These are phyloP conservation scores for Ataeniobius toweri DNA, from an alignment of 2,797 vertebrate genomes.

Conservation along the genomic window DNA sequence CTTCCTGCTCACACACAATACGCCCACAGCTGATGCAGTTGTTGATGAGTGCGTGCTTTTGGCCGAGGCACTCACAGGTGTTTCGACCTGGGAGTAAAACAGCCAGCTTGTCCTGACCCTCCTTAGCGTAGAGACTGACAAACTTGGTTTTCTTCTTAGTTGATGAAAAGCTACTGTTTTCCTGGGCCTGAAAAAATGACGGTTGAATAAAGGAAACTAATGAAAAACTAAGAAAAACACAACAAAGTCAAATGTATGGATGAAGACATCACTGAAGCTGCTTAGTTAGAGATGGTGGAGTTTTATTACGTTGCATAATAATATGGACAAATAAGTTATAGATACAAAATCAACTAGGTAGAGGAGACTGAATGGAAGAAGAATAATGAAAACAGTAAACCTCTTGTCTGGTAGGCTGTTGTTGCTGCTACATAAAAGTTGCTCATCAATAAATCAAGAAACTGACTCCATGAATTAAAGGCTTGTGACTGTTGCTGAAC, in stretches of 20 bases:
- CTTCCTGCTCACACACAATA: conserved; percentile 96
- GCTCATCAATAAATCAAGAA: no score
- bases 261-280: no score
- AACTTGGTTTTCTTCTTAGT: conserved; percentile 93
- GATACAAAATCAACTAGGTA: not conserved
- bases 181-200: conserved; percentile 81
- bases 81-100: conserved; percentile 91
- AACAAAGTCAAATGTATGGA: not conserved
- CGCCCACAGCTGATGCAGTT: conserved; percentile 95
- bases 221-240: conserved; percentile 4
- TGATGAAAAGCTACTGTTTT: conserved; percentile 71
- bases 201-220: not conserved
- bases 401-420: no score
- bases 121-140: conserved; percentile 90
- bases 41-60: conserved; percentile 95
- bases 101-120: conserved; percentile 90
- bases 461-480: no score
- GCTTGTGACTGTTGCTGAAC: no score
- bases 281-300: no score
- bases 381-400: not conserved
- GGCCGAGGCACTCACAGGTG: conserved; percentile 92
- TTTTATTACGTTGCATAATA: no score
- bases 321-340: no score
- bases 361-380: not conserved
- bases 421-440: no score